Percentiles rank a stretch among this genome's conserved stretches.
Evolutionary conservation across 2,797 vertebrate species (phyloP).

Genomic region (Sebastolobus alascanus): DNA sequence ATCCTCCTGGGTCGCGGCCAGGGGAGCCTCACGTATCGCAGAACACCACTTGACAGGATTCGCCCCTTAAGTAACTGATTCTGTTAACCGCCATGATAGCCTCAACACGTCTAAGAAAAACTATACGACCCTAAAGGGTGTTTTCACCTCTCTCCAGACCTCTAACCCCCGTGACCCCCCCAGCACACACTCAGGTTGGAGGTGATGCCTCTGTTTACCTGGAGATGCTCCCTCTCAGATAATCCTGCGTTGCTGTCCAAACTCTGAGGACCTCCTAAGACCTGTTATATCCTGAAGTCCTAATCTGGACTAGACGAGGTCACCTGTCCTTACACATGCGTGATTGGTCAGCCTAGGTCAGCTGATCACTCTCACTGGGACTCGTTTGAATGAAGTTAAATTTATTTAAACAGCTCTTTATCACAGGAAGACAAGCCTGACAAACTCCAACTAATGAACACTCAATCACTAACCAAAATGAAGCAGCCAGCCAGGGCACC

Average conservation of each 20-base stretch:
- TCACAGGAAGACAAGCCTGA: neutral
- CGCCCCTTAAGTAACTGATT: constrained; percentile 8
- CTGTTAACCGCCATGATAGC: constrained; percentile 10
- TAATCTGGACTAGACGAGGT: constrained; percentile 62
- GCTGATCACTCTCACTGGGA: no score
- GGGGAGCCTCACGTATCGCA: constrained; percentile 9
- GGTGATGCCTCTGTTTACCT: constrained; percentile 7
- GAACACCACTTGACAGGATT: constrained; percentile 28
- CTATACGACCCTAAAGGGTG: neutral
- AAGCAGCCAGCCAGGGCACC: neutral
- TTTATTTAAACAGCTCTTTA: neutral
- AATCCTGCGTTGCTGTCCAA: constrained; percentile 63
- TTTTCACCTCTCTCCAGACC: neutral
- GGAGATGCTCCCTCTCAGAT: constrained; percentile 33
- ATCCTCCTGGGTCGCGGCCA: constrained; percentile 32
- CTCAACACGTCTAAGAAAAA: constrained; percentile 2
- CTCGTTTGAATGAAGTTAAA: neutral
- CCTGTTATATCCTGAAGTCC: constrained; percentile 18
- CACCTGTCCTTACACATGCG: neutral
- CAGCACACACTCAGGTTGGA: constrained; percentile 11
- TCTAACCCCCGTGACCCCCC: neutral
- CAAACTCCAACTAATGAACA: neutral
- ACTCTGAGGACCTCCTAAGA: constrained; percentile 51
- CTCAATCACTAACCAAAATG: neutral
- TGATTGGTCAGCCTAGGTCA: neutral